phyloP scores from a whole-genome alignment of 2,888 invertebrate genomes.

The Gonocerus acuteangulatus region DNA sequence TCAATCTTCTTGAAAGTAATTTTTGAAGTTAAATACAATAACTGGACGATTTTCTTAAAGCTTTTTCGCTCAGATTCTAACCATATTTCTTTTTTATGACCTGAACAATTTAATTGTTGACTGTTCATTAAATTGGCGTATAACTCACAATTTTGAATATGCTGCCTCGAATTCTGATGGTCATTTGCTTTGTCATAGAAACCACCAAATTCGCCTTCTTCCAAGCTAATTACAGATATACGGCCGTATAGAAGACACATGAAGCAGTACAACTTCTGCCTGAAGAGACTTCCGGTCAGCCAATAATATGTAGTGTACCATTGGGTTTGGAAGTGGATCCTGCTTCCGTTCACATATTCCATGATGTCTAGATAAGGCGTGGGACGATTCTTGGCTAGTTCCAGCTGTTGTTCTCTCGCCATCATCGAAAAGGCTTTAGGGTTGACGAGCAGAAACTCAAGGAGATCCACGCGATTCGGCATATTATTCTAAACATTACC shows the following conservation, averaged over 20 bases:
- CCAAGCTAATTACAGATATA: neutral
- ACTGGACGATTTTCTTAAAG: neutral
- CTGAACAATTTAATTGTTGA: neutral
- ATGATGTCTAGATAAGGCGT: neutral
- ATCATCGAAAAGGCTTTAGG: neutral
- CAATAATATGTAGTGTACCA: slow-evolving; percentile 12
- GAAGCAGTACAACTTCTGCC: slow-evolving; percentile 8
- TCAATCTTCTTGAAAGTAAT: neutral
- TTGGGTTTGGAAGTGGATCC: neutral
- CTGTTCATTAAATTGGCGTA: neutral
- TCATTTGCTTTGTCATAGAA: slow-evolving; percentile 1
- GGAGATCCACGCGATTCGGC: neutral
- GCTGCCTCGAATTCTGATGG: neutral
- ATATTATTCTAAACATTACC: neutral
- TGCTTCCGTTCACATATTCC: neutral
- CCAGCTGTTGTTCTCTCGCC: neutral
- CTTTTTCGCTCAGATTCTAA: neutral
- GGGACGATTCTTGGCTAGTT: neutral
- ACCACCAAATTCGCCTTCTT: neutral
- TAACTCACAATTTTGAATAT: neutral
- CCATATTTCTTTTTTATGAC: neutral
- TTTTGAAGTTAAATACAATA: neutral
- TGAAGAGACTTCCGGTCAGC: slow-evolving; percentile 4
- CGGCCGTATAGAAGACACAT: slow-evolving; percentile 5
- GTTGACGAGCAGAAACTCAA: neutral